Evolutionary conservation across 2,888 invertebrate genomes (phyloP).

Genomic region (Steinernema carpocapsae): DNA sequence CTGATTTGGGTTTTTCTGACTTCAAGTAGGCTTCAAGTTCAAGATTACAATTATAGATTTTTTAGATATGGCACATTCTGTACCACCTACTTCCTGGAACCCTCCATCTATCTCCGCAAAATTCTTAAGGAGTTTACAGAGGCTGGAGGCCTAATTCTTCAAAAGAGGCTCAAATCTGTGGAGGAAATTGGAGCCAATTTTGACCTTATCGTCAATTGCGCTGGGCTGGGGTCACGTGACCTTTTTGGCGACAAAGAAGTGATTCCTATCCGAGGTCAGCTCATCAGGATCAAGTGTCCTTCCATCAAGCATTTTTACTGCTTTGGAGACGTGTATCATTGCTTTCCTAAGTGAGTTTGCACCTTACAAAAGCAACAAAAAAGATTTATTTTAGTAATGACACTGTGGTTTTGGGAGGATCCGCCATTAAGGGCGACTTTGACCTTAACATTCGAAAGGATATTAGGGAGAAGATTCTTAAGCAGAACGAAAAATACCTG

Average conservation of each 20-base stretch:
- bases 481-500: not conserved
- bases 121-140: not conserved
- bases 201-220: constrained; percentile 4
- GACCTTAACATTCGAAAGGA: not conserved
- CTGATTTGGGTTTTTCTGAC: not conserved
- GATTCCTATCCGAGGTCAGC: not conserved
- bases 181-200: not conserved
- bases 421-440: not conserved
- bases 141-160: not conserved
- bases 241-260: constrained; percentile 8
- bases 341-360: constrained; percentile 5
- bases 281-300: not conserved
- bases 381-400: not conserved
- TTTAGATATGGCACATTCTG: constrained; percentile 3
- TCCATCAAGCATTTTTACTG: not conserved
- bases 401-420: not conserved
- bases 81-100: constrained; percentile 17
- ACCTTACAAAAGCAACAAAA: not conserved
- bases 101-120: constrained; percentile 3
- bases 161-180: not conserved
- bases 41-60: not conserved
- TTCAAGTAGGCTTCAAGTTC: not conserved
- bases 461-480: not conserved
- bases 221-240: not conserved
- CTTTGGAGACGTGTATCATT: not conserved